Base-by-base conservation (phyloP, 2,888 invertebrate species). In the Heliconius aoede region DNA sequence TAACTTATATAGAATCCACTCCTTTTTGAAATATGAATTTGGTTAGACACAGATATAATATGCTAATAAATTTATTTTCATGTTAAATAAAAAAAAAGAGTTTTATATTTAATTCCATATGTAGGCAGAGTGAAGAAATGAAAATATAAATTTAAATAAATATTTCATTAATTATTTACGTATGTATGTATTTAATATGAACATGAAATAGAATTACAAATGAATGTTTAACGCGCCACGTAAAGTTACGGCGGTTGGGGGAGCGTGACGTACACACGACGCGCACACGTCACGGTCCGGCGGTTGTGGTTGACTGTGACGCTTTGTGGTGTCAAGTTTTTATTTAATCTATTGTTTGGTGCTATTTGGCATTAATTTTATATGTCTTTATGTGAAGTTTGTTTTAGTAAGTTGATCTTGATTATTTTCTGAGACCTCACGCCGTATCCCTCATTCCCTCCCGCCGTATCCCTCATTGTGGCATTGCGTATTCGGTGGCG, bases 251-350 rank as follows among this genome's bases (percentile, higher is more conserved):
- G 55, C 30, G 69, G 51, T 69, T 15, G 24, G 69, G 26, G 46
- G 68, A 69, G 28, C 67, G 32, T 55, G 32, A 55, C 73, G 40
- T 60, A 24, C 46, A 46, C 7, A 3, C 67, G 32, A 55, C 73
- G 40, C 46, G 21, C 46, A 46, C 7, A 3, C 67, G 67, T 74
- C 65, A 74, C 28, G 65, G 65, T 74, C 58, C 55, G 74, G 28
- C 67, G 67, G 28, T 67, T 74, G 74, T 28, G 74, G 74, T 60
- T 67, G 40, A 51, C 55, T 55, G 55, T 30, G n/a, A n/a, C 51
- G 51, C 30, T 28, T 69, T 69, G 69, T 32, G 55, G 69, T 55
- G 55, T 69, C 30, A 69, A 69, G 69, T 55, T 69, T 69, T 69
- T 55, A 55, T 55, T 69, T 13, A 32, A 13, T 69, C 30, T 55